phyloP scores from a whole-genome alignment of 2,113 vertebrate species.

The Hepsetus odoe region DNA sequence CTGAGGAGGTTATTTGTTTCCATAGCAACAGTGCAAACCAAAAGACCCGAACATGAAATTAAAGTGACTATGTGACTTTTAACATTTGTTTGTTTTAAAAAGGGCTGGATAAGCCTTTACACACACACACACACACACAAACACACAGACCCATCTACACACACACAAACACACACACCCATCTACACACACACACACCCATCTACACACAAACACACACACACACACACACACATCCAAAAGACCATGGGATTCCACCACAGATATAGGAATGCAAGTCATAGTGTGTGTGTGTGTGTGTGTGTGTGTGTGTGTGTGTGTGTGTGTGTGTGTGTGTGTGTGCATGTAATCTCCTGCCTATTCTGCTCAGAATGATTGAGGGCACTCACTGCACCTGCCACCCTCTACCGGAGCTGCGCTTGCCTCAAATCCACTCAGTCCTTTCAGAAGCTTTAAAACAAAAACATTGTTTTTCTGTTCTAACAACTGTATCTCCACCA shows the following conservation, averaged over 20 bases:
- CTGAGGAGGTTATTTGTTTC: no score
- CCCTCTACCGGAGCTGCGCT: neutral
- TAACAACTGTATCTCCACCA: slow-evolving; percentile 28
- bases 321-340: slow-evolving; percentile 18
- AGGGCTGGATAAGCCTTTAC: no score
- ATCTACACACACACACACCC: no score
- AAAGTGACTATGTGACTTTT: no score
- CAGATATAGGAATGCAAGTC: neutral
- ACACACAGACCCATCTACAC: no score
- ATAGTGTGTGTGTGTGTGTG: neutral
- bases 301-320: neutral
- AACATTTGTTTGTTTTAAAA: no score
- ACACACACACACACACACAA: no score
- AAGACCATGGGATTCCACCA: neutral
- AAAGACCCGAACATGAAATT: no score
- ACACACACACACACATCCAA: no score
- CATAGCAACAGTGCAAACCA: no score
- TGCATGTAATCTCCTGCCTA: neutral
- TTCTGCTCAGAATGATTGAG: neutral
- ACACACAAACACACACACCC: no score
- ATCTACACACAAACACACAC: no score
- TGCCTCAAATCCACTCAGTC: slow-evolving; percentile 1
- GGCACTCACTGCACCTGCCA: neutral
- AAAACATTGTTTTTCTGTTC: neutral
- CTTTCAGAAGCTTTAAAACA: slow-evolving; percentile 11